Percentiles rank a stretch among this genome's conserved stretches.
Conservation (phyloP, 2,797 vertebrate species). For the Psittacula echo region DNA sequence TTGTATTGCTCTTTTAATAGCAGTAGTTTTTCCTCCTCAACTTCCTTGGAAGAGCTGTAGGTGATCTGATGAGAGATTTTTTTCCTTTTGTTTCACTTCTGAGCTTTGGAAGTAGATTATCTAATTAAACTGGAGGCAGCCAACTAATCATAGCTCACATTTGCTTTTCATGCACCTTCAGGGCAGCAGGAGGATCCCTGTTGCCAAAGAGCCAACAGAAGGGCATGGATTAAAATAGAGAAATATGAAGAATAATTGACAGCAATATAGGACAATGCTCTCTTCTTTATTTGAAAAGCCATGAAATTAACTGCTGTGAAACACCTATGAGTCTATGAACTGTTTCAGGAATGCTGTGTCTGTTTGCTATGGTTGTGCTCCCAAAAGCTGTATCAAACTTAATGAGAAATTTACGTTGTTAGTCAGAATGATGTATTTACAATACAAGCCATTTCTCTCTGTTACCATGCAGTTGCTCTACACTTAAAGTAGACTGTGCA, state of each 20-base stretch:
- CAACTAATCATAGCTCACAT: neutral
- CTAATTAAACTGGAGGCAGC: neutral
- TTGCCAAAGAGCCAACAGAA: neutral
- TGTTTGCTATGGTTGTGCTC: neutral
- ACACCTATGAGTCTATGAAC: neutral
- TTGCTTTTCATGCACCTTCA: neutral
- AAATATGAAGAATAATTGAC: neutral
- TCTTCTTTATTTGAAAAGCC: neutral
- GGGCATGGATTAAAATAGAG: neutral
- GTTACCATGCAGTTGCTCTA: neutral
- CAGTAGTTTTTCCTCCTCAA: neutral
- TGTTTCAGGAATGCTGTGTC: neutral
- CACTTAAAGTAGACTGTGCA: neutral
- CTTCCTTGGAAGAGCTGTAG: neutral
- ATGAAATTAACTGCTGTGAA: neutral
- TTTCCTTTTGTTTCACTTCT: neutral
- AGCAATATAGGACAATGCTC: neutral
- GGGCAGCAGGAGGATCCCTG: neutral
- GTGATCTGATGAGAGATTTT: neutral
- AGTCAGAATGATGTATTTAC: neutral
- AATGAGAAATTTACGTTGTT: neutral
- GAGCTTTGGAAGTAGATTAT: neutral
- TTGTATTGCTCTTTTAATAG: neutral
- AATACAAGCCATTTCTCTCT: constrained; percentile 1
- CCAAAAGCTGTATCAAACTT: neutral